Evolutionary conservation across 2,888 invertebrate genomes (phyloP).

Genomic region (Drosophila parthenogenetica): DNA sequence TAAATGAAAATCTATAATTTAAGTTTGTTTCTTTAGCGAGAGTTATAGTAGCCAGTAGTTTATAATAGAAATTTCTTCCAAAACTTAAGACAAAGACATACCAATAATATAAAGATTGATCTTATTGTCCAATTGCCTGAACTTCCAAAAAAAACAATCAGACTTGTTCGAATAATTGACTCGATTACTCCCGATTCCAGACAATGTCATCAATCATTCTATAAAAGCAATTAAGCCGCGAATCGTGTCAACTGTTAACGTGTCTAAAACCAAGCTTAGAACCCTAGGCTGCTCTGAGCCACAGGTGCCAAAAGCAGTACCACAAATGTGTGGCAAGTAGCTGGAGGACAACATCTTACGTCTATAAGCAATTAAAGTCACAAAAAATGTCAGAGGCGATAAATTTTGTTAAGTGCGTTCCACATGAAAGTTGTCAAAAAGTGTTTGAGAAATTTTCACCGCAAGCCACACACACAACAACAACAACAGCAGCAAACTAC

Average conservation of each 20-base stretch:
- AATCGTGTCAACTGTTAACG: conserved; percentile 69
- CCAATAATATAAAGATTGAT: too few species aligned
- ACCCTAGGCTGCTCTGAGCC: conserved; percentile 19
- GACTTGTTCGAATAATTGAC: conserved; percentile 29
- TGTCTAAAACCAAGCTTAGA: conserved; percentile 42
- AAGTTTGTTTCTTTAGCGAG: too few species aligned
- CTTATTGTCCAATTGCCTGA: too few species aligned
- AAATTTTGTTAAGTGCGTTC: conserved; percentile 82
- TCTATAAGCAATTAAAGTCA: conserved; percentile 77
- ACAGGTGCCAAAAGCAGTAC: conserved; percentile 42
- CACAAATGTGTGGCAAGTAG: conserved; percentile 59
- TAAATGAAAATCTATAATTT: background rate
- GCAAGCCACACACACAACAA: conserved; percentile 33
- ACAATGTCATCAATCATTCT: conserved; percentile 61
- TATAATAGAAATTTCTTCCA: too few species aligned
- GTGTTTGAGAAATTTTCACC: conserved; percentile 77
- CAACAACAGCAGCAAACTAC: background rate
- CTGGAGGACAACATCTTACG: conserved; percentile 59
- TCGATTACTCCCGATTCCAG: conserved; percentile 30
- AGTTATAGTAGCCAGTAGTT: too few species aligned
- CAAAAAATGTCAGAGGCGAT: conserved; percentile 77
- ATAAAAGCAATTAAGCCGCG: conserved; percentile 69
- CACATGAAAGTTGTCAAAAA: conserved; percentile 81
- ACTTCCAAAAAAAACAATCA: too few species aligned
- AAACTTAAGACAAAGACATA: too few species aligned